These are phyloP conservation scores for Chromobotia macracanthus DNA, from an alignment of 2,797 vertebrate species.

Conservation along the genomic window DNA sequence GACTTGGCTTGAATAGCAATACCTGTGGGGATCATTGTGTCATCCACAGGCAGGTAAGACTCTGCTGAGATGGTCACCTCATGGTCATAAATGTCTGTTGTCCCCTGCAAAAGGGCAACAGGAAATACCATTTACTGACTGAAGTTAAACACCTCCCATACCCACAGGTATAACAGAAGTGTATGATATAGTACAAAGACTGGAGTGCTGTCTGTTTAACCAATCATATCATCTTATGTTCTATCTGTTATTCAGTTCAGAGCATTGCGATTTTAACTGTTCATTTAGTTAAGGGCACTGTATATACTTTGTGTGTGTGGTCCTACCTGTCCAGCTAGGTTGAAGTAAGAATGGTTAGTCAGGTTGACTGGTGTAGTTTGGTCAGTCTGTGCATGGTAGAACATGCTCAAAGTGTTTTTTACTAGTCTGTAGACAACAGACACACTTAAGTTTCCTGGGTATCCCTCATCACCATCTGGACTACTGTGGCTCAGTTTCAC, in stretches of 20 bases:
- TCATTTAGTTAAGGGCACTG: not conserved
- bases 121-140: not conserved
- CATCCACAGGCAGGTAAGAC: conserved; percentile 87
- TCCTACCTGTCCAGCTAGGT: conserved; percentile 89
- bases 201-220: no score
- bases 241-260: no score
- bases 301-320: not conserved
- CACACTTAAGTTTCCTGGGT: conserved; percentile 87
- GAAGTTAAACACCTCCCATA: not conserved
- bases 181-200: no score
- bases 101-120: conserved; percentile 72
- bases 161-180: no score
- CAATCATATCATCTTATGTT: not conserved
- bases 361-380: conserved; percentile 88
- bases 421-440: conserved; percentile 86
- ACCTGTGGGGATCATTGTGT: conserved; percentile 91
- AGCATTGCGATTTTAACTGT: no score
- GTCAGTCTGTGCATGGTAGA: conserved; percentile 82
- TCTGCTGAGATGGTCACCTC: conserved; percentile 86
- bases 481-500: conserved; percentile 84
- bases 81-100: conserved; percentile 86
- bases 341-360: conserved; percentile 95
- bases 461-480: conserved; percentile 90
- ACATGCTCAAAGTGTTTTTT: conserved; percentile 79
- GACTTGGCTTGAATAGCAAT: not conserved